Evolutionary conservation across 2,797 vertebrate genomes (phyloP).

Genomic region (Neostethus bicornis): DNA sequence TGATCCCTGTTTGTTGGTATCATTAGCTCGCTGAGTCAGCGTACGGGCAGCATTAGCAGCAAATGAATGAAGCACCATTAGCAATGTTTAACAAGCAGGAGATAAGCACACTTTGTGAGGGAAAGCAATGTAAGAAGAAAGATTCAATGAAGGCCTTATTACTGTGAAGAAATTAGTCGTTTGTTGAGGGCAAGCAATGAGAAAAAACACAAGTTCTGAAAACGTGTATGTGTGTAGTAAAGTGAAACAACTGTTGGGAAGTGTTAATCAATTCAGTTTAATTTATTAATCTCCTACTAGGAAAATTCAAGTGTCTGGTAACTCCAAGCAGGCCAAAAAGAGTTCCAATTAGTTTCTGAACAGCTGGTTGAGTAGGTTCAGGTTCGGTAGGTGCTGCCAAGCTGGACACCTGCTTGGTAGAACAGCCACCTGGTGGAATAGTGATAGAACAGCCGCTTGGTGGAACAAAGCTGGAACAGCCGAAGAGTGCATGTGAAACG

Average conservation of each 20-base stretch:
- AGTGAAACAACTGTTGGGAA: constrained; percentile 22
- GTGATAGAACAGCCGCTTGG: too few species aligned
- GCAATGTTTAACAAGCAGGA: constrained; percentile 39
- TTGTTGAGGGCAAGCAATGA: constrained; percentile 1
- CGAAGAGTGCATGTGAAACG: too few species aligned
- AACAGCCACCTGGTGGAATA: too few species aligned
- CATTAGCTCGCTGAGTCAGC: constrained; percentile 40
- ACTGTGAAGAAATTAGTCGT: constrained; percentile 7
- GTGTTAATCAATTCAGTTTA: too few species aligned
- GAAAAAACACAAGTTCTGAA: constrained; percentile 24
- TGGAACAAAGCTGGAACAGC: too few species aligned
- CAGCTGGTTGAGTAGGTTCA: too few species aligned
- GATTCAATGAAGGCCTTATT: constrained; percentile 11
- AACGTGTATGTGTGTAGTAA: constrained; percentile 21
- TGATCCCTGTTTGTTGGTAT: constrained; percentile 20
- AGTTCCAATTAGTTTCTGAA: too few species aligned
- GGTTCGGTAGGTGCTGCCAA: too few species aligned
- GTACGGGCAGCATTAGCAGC: constrained; percentile 14
- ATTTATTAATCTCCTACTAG: too few species aligned
- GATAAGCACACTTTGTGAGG: background rate
- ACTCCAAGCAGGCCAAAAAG: too few species aligned
- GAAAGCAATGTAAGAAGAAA: constrained; percentile 1
- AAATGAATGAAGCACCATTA: constrained; percentile 35
- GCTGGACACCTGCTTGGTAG: too few species aligned
- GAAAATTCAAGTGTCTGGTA: too few species aligned